Evolutionary conservation across 2,113 vertebrate genomes (phyloP).

Genomic region (Seriola aureovittata): DNA sequence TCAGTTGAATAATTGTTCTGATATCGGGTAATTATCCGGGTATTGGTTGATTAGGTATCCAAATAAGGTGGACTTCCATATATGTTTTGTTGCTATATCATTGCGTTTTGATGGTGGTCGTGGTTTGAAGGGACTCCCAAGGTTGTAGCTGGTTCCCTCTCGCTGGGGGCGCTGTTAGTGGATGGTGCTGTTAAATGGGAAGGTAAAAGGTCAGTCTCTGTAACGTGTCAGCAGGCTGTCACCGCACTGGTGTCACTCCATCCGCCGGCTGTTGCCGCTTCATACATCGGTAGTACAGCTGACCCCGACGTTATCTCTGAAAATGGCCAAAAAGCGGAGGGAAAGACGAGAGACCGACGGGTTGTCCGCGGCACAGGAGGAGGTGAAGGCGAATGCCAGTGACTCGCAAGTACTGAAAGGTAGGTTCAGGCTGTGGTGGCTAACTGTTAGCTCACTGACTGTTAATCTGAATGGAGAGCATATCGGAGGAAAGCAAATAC

Average conservation of each 20-base stretch:
- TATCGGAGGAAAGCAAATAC: neutral
- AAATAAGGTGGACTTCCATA: too few relatives aligned
- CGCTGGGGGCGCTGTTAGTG: constrained; percentile 53
- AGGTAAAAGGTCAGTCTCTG: constrained; percentile 63
- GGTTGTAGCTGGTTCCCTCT: too few relatives aligned
- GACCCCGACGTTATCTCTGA: neutral
- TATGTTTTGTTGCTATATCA: too few relatives aligned
- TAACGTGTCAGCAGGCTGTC: constrained; percentile 62
- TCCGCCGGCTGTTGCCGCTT: neutral
- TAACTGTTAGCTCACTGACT: constrained; percentile 15
- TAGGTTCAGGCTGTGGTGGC: constrained; percentile 45
- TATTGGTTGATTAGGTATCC: too few relatives aligned
- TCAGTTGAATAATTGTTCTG: too few relatives aligned
- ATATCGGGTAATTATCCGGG: too few relatives aligned
- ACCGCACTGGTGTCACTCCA: constrained; percentile 24
- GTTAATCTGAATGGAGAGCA: neutral
- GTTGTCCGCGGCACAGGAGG: constrained; percentile 55
- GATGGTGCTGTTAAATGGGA: neutral
- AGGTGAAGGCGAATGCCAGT: constrained; percentile 52
- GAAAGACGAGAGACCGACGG: constrained; percentile 73
- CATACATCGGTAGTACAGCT: accelerated
- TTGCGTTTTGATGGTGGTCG: too few relatives aligned
- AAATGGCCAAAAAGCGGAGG: constrained; percentile 84
- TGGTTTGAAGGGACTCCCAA: too few relatives aligned
- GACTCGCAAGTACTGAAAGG: constrained; percentile 72